Evolutionary conservation across 2,113 vertebrate species (phyloP).

Genomic region (Mustelus asterias): DNA sequence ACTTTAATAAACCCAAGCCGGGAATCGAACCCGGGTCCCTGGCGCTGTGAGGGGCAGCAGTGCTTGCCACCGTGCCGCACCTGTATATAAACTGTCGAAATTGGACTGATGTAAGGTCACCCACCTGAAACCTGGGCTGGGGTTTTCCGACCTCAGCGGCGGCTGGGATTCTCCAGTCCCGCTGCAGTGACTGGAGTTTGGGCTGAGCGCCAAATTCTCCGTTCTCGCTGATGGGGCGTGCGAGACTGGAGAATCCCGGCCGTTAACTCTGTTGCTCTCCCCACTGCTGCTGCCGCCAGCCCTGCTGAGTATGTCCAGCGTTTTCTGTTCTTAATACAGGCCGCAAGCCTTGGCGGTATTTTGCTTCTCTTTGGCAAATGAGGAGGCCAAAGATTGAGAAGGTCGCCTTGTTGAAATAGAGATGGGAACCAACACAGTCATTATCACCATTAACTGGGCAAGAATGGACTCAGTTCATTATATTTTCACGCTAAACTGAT

Average conservation of each 20-base stretch:
- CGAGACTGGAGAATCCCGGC: no score
- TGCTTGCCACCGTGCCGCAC: no score
- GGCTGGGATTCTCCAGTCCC: no score
- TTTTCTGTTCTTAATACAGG: background rate
- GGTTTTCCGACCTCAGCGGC: no score
- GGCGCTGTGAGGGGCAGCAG: no score
- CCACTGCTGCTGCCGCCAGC: background rate
- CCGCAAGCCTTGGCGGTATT: background rate
- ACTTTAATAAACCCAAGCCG: no score
- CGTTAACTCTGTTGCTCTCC: background rate
- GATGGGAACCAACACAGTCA: background rate
- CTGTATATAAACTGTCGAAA: background rate
- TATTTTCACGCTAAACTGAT: background rate
- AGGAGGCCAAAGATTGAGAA: background rate
- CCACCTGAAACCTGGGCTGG: background rate
- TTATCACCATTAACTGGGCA: background rate
- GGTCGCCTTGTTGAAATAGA: background rate
- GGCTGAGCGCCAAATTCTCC: no score
- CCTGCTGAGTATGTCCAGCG: background rate
- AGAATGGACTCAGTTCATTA: background rate
- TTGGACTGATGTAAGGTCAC: background rate
- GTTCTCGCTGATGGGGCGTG: no score
- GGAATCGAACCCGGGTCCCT: no score
- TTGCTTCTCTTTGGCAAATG: background rate
- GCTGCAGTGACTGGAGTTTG: no score